Base-by-base conservation (phyloP, 1,140 invertebrate species). In the Pachypsylla venusta region DNA sequence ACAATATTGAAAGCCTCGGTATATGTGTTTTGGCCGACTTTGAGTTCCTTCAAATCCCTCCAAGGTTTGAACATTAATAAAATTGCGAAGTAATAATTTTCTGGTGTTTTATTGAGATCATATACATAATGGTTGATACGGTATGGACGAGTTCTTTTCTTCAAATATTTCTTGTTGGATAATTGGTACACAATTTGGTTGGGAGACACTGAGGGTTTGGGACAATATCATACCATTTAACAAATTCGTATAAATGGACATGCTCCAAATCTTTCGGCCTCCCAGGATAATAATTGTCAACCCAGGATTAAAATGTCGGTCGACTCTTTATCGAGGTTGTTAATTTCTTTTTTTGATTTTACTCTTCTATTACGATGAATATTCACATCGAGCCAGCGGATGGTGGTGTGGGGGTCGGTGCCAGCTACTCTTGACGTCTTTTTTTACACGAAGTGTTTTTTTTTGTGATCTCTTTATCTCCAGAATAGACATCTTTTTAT, bases 261-360 rank as follows among this genome's bases (percentile, higher is more conserved):
- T 53, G 40, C 59, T 67, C 62, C 25, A 67, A 56, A 58, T 65
- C 60, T 40, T 39, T 13, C 24, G 66, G 64, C 39, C 67, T 53
- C n/a, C 60, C 48, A 0, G 67, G 64, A 62, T 68, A 69, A 59
- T 60, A 59, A 59, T 64, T 55, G 56, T 68, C 65, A 35, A 67
- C 55, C 22, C 65, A 48, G 19, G 58, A 35, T 2, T 57, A 58
- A 67, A 24, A 69, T 64, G 56, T 70, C 55, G 22, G 62, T 66
- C 16, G 59, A 64, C 14, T 68, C 62, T 14, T 28, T 12, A 61
- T 63, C 20, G 7, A 68, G 59, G 2, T 56, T 7, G 61, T 64
- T 30, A 27, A 69, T 63, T 58, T 68, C 60, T 30, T 53, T 53
- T 28, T 42, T 25, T 25, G 54, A 48, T 61, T 65, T 64, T 22